phyloP scores from a whole-genome alignment of 2,888 invertebrate genomes.

The Tetrapedia diversipes region DNA sequence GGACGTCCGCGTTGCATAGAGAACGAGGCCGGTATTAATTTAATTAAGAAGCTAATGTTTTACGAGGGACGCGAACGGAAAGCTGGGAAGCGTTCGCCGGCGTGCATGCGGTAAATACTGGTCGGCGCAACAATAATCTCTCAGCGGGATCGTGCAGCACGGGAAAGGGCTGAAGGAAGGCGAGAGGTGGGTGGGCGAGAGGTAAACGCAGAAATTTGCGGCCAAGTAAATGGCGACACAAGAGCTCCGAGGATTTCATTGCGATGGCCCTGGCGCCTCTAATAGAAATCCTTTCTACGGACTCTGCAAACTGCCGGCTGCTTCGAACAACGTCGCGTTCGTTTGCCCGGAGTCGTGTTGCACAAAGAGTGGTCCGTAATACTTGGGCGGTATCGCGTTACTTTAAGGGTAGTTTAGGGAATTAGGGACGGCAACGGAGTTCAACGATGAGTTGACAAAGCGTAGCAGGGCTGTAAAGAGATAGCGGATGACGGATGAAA shows the following conservation, averaged over 20 bases:
- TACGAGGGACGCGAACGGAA: conserved; percentile 1
- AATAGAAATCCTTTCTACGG: conserved; percentile 34
- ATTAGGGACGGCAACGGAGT: too few relatives aligned
- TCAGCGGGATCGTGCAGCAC: conserved; percentile 3
- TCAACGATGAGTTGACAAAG: too few relatives aligned
- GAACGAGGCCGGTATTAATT: conserved; percentile 28
- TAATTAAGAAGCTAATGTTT: conserved; percentile 49
- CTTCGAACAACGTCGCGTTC: background rate
- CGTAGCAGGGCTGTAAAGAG: too few relatives aligned
- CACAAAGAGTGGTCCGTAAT: too few relatives aligned
- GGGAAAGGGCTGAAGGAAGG: too few relatives aligned
- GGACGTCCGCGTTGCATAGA: background rate
- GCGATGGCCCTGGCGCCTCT: background rate
- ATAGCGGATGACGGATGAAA: too few relatives aligned
- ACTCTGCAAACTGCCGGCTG: conserved; percentile 14
- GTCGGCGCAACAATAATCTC: conserved; percentile 33
- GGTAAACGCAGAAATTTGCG: conserved; percentile 50
- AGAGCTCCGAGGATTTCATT: conserved; percentile 38
- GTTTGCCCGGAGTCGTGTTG: too few relatives aligned
- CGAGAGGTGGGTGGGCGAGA: too few relatives aligned
- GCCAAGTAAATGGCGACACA: conserved; percentile 32
- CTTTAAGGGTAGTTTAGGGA: too few relatives aligned
- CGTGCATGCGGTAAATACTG: conserved; percentile 9
- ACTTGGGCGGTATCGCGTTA: too few relatives aligned
- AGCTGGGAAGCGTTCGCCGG: background rate